phyloP scores from a whole-genome alignment of 1,140 invertebrate genomes.

The Megalonaias nervosa region DNA sequence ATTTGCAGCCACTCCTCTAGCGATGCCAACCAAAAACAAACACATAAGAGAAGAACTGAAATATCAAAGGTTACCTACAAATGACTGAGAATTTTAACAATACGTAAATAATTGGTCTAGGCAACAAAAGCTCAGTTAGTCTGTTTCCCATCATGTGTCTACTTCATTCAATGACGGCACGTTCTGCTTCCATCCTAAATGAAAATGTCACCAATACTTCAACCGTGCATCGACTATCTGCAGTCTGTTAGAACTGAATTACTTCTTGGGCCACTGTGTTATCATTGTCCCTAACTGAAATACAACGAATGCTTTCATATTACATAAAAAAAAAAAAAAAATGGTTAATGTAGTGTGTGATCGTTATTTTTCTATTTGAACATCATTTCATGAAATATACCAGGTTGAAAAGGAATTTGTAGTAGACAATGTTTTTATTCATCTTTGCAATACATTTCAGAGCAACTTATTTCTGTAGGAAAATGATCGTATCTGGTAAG shows the following conservation, averaged over 20 bases:
- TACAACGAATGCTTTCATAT: constrained; percentile 10
- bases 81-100: background rate
- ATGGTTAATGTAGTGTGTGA: background rate
- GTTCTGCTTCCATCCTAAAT: constrained; percentile 75
- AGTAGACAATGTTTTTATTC: too few species aligned
- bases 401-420: too few species aligned
- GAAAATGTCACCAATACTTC: constrained; percentile 75
- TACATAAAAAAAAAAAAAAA: constrained; percentile 12
- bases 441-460: too few species aligned
- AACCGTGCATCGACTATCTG: constrained; percentile 73
- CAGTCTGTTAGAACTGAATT: constrained; percentile 74
- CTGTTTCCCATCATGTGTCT: constrained; percentile 76
- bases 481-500: too few species aligned
- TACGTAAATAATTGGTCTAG: constrained; percentile 11
- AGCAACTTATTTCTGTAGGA: too few species aligned
- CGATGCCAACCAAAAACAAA: background rate
- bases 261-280: constrained; percentile 69
- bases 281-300: background rate
- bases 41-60: background rate
- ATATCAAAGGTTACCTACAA: background rate
- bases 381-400: too few species aligned
- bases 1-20: too few species aligned
- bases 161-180: constrained; percentile 74
- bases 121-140: constrained; percentile 73
- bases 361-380: too few species aligned